Evolutionary conservation across 2,797 vertebrate species (phyloP).

Genomic region (Cyprinodon diabolis): DNA sequence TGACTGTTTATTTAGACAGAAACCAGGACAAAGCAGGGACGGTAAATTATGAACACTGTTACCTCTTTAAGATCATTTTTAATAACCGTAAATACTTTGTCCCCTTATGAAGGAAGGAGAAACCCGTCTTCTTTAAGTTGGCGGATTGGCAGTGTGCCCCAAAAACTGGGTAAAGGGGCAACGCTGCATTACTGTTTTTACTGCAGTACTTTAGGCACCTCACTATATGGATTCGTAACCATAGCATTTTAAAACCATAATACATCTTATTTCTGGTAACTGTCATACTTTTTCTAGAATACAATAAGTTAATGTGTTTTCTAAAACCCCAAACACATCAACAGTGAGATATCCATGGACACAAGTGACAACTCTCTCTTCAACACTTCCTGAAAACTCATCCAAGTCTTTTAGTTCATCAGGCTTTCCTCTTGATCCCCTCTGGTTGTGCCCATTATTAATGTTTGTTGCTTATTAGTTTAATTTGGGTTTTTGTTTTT

Average conservation of each 20-base stretch:
- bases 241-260: background rate
- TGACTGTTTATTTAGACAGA: no score
- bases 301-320: slow-evolving; percentile 4
- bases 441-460: slow-evolving; percentile 15
- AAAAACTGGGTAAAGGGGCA: no score
- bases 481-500: slow-evolving; percentile 8
- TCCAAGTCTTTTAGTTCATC: slow-evolving; percentile 12
- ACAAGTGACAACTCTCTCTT: slow-evolving; percentile 22
- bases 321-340: slow-evolving; percentile 26
- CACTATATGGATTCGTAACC: background rate
- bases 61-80: no score
- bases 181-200: background rate
- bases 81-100: no score
- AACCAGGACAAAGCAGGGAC: no score
- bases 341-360: slow-evolving; percentile 16
- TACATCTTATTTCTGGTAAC: background rate
- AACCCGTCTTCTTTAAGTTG: no score
- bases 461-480: slow-evolving; percentile 37
- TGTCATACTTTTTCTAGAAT: no score
- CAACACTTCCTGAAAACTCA: slow-evolving; percentile 3
- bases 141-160: no score
- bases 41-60: no score
- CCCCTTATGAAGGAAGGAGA: no score
- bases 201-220: background rate
- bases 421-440: slow-evolving; percentile 6